A percentile compares a stretch with the other conserved stretches of the same genome.
Evolutionary conservation across 2,113 vertebrate genomes (phyloP).

Genomic region (Tretioscincus oriximinensis): DNA sequence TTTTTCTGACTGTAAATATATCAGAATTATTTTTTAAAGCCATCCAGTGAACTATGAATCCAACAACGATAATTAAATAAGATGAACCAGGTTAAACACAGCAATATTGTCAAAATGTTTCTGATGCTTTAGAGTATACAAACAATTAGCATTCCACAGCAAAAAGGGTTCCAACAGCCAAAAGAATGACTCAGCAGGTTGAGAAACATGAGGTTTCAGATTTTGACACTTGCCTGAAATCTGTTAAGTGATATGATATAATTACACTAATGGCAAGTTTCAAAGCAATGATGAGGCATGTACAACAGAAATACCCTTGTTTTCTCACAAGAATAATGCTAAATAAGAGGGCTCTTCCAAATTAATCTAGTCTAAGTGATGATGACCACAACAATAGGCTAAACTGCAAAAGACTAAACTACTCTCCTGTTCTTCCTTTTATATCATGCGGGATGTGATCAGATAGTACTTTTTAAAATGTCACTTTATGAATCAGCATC

Average conservation of each 20-base stretch:
- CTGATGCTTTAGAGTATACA: background rate
- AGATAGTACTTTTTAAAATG: too few species aligned
- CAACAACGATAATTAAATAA: background rate
- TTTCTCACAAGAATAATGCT: background rate
- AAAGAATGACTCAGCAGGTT: background rate
- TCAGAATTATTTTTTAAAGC: background rate
- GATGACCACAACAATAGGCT: background rate
- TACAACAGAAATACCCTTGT: background rate
- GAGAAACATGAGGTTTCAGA: constrained; percentile 1
- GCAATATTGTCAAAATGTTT: background rate
- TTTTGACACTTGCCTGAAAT: constrained; percentile 2
- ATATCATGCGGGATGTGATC: background rate
- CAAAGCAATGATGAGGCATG: background rate
- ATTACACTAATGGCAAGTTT: constrained; percentile 8
- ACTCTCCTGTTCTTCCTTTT: background rate
- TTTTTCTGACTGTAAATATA: constrained; percentile 6
- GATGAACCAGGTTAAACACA: background rate
- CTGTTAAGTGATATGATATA: background rate
- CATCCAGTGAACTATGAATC: background rate
- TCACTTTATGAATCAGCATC: too few species aligned
- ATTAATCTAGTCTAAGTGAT: background rate
- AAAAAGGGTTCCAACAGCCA: background rate
- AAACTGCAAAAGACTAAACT: background rate
- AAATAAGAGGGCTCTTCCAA: background rate
- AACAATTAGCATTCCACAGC: constrained; percentile 6